A percentile compares a stretch with the other conserved stretches of the same genome.
phyloP scores from a whole-genome alignment of 2,113 vertebrate species.

The Megaceryle maxima region DNA sequence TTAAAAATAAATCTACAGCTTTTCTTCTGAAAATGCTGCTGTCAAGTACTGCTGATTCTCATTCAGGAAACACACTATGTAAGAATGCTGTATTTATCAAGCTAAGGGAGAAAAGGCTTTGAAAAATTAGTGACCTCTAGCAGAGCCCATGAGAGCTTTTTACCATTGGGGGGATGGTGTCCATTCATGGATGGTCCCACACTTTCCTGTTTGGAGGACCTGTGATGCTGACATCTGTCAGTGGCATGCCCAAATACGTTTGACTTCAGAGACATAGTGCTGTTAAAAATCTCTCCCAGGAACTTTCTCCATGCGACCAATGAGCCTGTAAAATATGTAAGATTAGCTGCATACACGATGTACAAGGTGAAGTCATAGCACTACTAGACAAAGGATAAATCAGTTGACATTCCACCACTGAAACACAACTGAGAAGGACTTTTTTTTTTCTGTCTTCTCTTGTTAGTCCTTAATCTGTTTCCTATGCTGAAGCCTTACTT shows the following conservation, averaged over 20 bases:
- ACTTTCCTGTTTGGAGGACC: neutral
- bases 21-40: slow-evolving; percentile 42
- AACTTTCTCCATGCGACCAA: neutral
- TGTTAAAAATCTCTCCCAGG: neutral
- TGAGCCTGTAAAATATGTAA: neutral
- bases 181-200: neutral
- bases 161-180: neutral
- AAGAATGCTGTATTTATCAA: neutral
- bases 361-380: neutral
- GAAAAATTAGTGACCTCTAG: neutral
- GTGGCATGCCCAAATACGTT: neutral
- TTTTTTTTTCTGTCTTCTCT: neutral
- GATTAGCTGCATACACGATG: neutral
- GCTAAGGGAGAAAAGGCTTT: neutral
- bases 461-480: neutral
- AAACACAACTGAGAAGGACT: neutral
- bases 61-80: neutral
- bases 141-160: neutral
- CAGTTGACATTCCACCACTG: neutral
- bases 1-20: slow-evolving; percentile 53
- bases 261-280: neutral
- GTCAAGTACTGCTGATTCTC: slow-evolving; percentile 35
- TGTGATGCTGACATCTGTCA: neutral
- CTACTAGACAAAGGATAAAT: neutral
- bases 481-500: neutral